These are phyloP conservation scores for Synodontis membranacea DNA, from an alignment of 2,113 vertebrate species.

Conservation along the genomic window DNA sequence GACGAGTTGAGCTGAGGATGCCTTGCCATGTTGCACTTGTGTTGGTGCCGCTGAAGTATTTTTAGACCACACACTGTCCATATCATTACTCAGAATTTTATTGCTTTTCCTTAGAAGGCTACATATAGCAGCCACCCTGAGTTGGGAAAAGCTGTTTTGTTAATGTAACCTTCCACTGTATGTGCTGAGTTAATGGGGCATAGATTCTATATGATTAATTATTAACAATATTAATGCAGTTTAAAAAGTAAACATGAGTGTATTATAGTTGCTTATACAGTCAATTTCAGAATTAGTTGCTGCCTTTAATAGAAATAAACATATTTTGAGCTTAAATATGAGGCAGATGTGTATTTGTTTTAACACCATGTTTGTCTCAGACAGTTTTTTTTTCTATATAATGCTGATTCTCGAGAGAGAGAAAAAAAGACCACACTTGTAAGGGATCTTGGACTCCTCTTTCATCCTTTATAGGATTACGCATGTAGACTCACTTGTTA, in stretches of 20 bases:
- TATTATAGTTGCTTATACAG: background rate
- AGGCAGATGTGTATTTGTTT: background rate
- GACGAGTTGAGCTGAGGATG: conserved; percentile 13
- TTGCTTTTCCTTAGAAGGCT: background rate
- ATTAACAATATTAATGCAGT: background rate
- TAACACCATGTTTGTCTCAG: background rate
- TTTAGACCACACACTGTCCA: conserved; percentile 11
- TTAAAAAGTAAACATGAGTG: background rate
- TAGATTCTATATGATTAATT: background rate
- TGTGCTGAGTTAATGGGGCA: background rate
- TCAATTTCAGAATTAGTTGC: background rate
- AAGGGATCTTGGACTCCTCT: background rate
- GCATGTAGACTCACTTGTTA: background rate
- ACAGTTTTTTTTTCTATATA: background rate
- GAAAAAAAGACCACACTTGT: background rate
- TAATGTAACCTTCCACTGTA: conserved; percentile 1
- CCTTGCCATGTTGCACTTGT: background rate
- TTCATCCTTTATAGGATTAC: background rate
- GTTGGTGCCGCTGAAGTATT: conserved; percentile 8
- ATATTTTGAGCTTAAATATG: background rate
- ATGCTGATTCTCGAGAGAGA: no score
- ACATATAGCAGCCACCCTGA: background rate
- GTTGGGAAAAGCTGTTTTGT: background rate
- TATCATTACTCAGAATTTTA: conserved; percentile 31
- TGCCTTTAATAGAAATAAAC: background rate